phyloP scores from a whole-genome alignment of 2,888 invertebrate species.

The Pemphredon lugubris region DNA sequence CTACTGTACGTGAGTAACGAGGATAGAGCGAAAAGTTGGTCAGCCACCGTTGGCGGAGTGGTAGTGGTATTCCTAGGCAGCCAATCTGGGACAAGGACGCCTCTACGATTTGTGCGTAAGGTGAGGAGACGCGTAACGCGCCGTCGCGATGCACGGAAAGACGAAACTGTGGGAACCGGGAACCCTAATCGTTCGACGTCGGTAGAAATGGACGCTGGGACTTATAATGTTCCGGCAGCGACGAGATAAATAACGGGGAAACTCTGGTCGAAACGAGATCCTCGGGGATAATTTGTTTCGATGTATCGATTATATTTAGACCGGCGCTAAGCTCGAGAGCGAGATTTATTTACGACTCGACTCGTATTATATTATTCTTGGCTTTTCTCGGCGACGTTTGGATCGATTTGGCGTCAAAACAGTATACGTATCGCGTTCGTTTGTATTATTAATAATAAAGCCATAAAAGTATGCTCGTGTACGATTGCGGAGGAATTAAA shows the following conservation, averaged over 20 bases:
- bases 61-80: slow-evolving; percentile 66
- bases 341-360: too few species aligned
- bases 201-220: slow-evolving; percentile 15
- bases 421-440: neutral
- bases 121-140: slow-evolving; percentile 39
- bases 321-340: neutral
- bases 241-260: slow-evolving; percentile 3
- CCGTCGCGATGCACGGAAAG: slow-evolving; percentile 33
- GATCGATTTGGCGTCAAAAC: neutral
- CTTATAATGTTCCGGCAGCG: too few species aligned
- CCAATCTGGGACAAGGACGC: slow-evolving; percentile 77
- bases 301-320: slow-evolving; percentile 1
- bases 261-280: neutral
- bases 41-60: slow-evolving; percentile 60
- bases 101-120: slow-evolving; percentile 60
- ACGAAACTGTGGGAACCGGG: slow-evolving; percentile 34
- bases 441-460: too few species aligned
- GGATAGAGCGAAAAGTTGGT: slow-evolving; percentile 69
- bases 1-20: slow-evolving; percentile 64
- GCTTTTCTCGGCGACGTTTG: neutral
- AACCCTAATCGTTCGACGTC: neutral
- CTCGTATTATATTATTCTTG: too few species aligned
- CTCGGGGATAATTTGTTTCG: slow-evolving; percentile 1
- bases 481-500: too few species aligned
- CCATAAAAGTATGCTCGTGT: too few species aligned